Evolutionary conservation across 53 echinoderm and acorn worm species (phyloP), one percentile per base, ranked within the genome.

Genomic region (Pentamera pediparva): DNA sequence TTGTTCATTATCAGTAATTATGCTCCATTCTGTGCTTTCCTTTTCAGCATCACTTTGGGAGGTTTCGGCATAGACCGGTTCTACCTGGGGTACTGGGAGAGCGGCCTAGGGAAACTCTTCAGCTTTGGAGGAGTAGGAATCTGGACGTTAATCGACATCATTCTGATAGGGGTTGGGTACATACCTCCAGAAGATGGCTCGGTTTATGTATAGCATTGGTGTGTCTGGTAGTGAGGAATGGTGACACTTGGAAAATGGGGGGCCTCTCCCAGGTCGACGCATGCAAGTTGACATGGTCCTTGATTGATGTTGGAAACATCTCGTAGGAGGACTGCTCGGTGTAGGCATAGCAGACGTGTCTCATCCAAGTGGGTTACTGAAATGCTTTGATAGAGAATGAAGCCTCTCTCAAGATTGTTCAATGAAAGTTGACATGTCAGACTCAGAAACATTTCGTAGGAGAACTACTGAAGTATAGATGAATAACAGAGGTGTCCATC

Each of bases 101-200:
- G 80, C 11, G 96, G 91, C 10, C 78, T 96, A 0, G 96, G 96
- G 2, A 96, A 96, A 28, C 76, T 96, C 10, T 96, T 96, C 64
- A 91, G 91, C 51, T 96, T 96, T 78, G 96, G 96, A 18, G 96
- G 96, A 6, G 82, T 91, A 28, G 96, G 96, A 6, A 91, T 96
- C n/a, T 96, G 96, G 96, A 96, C 96, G 5, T 45, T 96, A n/a
- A 91, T 96, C 11, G 96, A 96, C 75, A 91, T 90, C 10, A 74
- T 96, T 4, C 83, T 96, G 35, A 87, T 96, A 28, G 96, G 85
- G 17, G 86, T 88, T 61, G 96, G 96, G 30, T 96, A 96, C 75
- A 86, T 91, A 17, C 64, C 81, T 22, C 96, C 96, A 29, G 91
- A 84, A 15, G 96, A 96, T 83, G 96, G 96, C 18, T 96, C 96